These are phyloP conservation scores for Coreius guichenoti DNA, from an alignment of 2,797 vertebrate species.

Conservation along the genomic window DNA sequence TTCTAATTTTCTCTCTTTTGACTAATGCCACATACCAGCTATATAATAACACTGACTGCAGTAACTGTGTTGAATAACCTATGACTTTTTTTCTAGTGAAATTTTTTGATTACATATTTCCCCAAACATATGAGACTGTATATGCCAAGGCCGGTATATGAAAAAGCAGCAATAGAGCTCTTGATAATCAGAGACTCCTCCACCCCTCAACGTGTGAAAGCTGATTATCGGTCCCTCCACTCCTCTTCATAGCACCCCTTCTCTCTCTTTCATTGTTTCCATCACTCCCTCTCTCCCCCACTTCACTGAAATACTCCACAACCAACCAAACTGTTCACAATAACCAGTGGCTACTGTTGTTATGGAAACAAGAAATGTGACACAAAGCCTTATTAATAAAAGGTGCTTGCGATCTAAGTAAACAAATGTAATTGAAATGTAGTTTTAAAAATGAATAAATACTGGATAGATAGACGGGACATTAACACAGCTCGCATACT, in stretches of 20 bases:
- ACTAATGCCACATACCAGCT: background rate
- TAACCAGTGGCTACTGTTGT: constrained; percentile 81
- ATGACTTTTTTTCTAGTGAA: no score
- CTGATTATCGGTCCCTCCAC: constrained; percentile 43
- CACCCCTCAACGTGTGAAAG: constrained; percentile 52
- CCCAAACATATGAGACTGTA: background rate
- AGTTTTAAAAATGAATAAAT: constrained; percentile 44
- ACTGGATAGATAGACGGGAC: constrained; percentile 38
- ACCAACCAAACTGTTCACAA: constrained; percentile 63
- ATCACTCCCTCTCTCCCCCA: constrained; percentile 62
- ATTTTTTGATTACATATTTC: background rate
- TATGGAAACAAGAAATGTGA: constrained; percentile 84
- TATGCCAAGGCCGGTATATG: background rate
- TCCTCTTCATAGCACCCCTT: constrained; percentile 49
- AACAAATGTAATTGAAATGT: constrained; percentile 69
- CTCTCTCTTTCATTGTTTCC: constrained; percentile 58
- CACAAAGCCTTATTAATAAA: constrained; percentile 80
- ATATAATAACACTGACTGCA: background rate
- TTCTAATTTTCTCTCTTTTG: background rate
- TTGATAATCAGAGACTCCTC: constrained; percentile 34
- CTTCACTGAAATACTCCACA: constrained; percentile 62
- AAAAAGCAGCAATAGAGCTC: constrained; percentile 18
- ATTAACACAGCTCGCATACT: constrained; percentile 27
- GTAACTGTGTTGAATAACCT: background rate
- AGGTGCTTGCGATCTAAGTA: constrained; percentile 69